Base-by-base conservation (phyloP, 2,888 invertebrate species). In the Calameuta filiformis region DNA sequence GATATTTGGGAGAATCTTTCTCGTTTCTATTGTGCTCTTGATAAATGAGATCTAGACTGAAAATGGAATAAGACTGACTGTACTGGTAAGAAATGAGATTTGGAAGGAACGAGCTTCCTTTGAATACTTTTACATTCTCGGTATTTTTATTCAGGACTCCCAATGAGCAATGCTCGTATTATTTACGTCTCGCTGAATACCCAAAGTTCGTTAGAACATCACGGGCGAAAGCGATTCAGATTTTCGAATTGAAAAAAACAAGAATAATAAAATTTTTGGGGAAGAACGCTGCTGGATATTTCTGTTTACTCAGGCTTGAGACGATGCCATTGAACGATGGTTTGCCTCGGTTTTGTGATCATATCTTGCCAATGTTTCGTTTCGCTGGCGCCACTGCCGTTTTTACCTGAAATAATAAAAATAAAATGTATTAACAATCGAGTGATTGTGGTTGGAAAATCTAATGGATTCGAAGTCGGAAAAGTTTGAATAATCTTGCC, bases 341-440 rank as follows among this genome's bases (percentile, higher is more conserved):
- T 97, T 93, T 98, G 98, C 85, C 98, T 94, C 34, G 98, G 98
- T 92, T 98, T 98, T 81, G 98, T 97, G 86, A 98, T 98, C 98
- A 98, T 98, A 91, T 98, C 98, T 89, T 98, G 98, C 98, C 98
- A 98, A 92, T 98, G 98, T 91, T 98, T 98, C 68, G 98, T 98
- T 92, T 98, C 98, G 78, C 97, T 96, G 31, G 98, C 98, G 1
- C 98, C 98, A 77, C 98, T 98, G 15, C 97, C 97, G 89, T 97
- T 97, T 92, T 97, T 97, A 79, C 97, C 97, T 97, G 93, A n/a
- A 94, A 93, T 83, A 86, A 86, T 75, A 82, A 89, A 85, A 77
- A 40, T 30, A 23, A 76, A 76, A 68, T 23, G 23, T 9, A 56
- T 56, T 76, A 33, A 31, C 6, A 2, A 23, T 23, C 56, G 23